phyloP scores from a whole-genome alignment of 2,888 invertebrate genomes.

The Proisotoma minuta region DNA sequence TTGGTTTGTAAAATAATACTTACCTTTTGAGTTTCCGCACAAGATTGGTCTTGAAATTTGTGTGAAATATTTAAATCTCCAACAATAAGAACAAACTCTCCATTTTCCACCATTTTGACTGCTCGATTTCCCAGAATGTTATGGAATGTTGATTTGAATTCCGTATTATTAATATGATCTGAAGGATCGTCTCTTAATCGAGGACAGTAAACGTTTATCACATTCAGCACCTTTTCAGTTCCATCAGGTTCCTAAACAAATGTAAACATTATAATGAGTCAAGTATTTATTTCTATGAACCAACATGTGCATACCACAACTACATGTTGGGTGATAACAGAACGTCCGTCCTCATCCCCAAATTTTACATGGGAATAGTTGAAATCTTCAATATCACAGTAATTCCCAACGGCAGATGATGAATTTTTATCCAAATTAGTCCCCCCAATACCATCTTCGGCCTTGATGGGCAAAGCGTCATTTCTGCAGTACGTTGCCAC shows the following conservation, averaged over 20 bases:
- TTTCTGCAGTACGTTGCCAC: conserved; percentile 35
- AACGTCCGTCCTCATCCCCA: conserved; percentile 36
- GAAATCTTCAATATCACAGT: conserved; percentile 3
- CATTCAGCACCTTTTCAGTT: conserved; percentile 14
- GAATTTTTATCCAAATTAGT: neutral
- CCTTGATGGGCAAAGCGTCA: conserved; percentile 23
- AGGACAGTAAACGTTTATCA: conserved; percentile 42
- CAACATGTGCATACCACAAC: conserved; percentile 23
- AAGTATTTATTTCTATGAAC: neutral
- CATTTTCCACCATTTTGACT: conserved; percentile 18
- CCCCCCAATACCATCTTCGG: conserved; percentile 26
- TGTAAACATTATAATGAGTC: neutral
- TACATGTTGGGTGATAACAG: conserved; percentile 32
- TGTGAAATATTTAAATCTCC: conserved; percentile 41
- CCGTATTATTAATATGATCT: conserved; percentile 23
- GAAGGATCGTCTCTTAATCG: conserved; percentile 30
- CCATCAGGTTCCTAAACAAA: conserved; percentile 27
- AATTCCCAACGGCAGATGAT: conserved; percentile 15
- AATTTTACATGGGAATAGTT: conserved; percentile 18
- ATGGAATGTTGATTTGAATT: conserved; percentile 35
- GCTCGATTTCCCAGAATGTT: conserved; percentile 24
- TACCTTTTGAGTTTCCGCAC: conserved; percentile 1
- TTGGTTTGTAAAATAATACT: neutral
- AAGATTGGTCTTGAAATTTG: conserved; percentile 27
- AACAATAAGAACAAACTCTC: conserved; percentile 33